Conservation (phyloP, 2,888 invertebrate genomes). For the Andricus curvator region DNA sequence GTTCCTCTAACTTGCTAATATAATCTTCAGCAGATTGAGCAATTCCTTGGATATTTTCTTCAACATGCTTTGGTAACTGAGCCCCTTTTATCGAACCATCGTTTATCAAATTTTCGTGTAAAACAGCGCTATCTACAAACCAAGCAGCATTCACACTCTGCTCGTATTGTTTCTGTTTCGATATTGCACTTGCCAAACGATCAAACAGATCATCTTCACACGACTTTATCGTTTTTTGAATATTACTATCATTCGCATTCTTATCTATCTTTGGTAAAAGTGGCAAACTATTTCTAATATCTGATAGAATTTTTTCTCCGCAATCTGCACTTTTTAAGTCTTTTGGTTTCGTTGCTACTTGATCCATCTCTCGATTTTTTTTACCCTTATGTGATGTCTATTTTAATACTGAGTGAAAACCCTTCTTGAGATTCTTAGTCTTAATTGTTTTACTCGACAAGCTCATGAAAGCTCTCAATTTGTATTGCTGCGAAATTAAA, state of each 20-base stretch:
- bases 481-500: background rate
- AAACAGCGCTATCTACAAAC: conserved; percentile 46
- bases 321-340: conserved; percentile 49
- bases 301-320: conserved; percentile 43
- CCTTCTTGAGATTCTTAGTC: background rate
- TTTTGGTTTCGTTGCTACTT: conserved; percentile 43
- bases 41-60: conserved; percentile 58
- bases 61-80: conserved; percentile 55
- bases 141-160: conserved; percentile 50
- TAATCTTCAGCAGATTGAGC: conserved; percentile 62
- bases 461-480: background rate
- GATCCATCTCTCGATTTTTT: conserved; percentile 43
- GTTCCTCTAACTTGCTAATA: conserved; percentile 60
- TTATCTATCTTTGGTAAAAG: conserved; percentile 24
- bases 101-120: conserved; percentile 41
- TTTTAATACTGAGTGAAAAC: conserved; percentile 12
- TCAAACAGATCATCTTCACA: conserved; percentile 53
- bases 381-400: background rate
- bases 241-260: background rate
- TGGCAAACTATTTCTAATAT: conserved; percentile 11
- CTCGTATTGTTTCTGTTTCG: conserved; percentile 59
- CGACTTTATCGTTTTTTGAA: conserved; percentile 44
- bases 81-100: conserved; percentile 44
- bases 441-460: background rate
- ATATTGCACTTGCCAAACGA: conserved; percentile 52